phyloP scores from a whole-genome alignment of 1,140 invertebrate genomes.

The Panagrolaimus sp. region DNA sequence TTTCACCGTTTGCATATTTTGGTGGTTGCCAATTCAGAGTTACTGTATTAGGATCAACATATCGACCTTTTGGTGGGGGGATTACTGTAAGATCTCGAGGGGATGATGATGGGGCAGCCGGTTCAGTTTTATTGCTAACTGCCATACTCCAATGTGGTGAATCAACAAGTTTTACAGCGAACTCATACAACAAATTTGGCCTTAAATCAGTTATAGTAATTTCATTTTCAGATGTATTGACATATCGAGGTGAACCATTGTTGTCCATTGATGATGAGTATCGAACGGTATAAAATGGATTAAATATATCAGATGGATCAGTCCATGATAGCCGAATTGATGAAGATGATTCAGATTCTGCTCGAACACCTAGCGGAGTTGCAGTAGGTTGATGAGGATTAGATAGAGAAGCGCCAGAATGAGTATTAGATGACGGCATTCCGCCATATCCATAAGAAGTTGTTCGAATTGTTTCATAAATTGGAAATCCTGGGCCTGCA shows the following conservation, averaged over 20 bases:
- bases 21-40: constrained; percentile 82
- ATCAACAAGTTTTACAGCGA: constrained; percentile 68
- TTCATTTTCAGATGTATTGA: constrained; percentile 85
- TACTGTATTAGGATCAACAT: constrained; percentile 67
- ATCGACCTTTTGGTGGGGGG: constrained; percentile 51
- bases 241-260: constrained; percentile 66
- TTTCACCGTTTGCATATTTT: constrained; percentile 75
- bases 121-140: constrained; percentile 42
- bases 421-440: neutral
- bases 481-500: constrained; percentile 78
- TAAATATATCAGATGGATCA: constrained; percentile 72
- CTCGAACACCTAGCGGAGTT: constrained; percentile 78
- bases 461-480: constrained; percentile 77
- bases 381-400: constrained; percentile 18
- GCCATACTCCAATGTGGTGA: constrained; percentile 52
- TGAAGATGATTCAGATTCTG: constrained; percentile 74
- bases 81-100: constrained; percentile 74
- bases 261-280: constrained; percentile 32
- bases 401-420: constrained; percentile 1
- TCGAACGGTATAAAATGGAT: constrained; percentile 39
- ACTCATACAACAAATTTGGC: constrained; percentile 88
- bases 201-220: constrained; percentile 83
- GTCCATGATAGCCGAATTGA: constrained; percentile 91
- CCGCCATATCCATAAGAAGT: constrained; percentile 20
- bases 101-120: constrained; percentile 61